Base-by-base conservation (phyloP, 2,888 invertebrate species). In the Phaedon cochleariae region DNA sequence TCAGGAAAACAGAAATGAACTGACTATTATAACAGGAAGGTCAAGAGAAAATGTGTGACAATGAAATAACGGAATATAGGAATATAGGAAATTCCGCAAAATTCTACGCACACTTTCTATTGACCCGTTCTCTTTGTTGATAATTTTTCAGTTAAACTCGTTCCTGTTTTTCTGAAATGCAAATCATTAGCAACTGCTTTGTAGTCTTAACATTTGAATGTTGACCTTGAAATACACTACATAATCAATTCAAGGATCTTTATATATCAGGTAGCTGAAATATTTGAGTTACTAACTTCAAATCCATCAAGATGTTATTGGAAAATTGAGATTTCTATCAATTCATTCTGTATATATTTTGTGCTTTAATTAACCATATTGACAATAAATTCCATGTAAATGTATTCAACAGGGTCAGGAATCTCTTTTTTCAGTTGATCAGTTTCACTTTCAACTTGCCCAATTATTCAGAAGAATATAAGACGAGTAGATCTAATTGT, bases 311-410 rank as follows among this genome's bases (percentile, higher is more conserved):
- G 21, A 26, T 21, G 41, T 48, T 34, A 2, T 34, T 34, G 34
- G 60, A 69, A 66, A 72, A 72, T 62, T 64, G 72, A 72, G 69
- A 70, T 65, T 72, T 71, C 66, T 70, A 59, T 61, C 54, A 48
- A 61, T 21, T 15, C 45, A 60, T 52, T 55, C 34, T 68, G 60
- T 55, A 70, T 37, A 61, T 65, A 51, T 52, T 18, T 46, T 20
- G 53, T 48, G 45, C 48, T 62, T 64, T 34, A 26, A 26, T 26
- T 26, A 26, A 26, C 26, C 4, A 26, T 26, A 20, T 51, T 41
- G 73, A 72, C 69, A 74, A 74, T 71, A 72, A 74, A 55, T 37
- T n/a, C 51, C 22, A 22, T 26, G 7, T 22, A 54, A 34, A 34
- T 62, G 29, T 54, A 18, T 5, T 34, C 61, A 59, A 70, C 67